Evolutionary conservation across 2,113 vertebrate species (phyloP), one percentile per base, ranked within the genome.

Genomic region (Tachysurus fulvidraco): DNA sequence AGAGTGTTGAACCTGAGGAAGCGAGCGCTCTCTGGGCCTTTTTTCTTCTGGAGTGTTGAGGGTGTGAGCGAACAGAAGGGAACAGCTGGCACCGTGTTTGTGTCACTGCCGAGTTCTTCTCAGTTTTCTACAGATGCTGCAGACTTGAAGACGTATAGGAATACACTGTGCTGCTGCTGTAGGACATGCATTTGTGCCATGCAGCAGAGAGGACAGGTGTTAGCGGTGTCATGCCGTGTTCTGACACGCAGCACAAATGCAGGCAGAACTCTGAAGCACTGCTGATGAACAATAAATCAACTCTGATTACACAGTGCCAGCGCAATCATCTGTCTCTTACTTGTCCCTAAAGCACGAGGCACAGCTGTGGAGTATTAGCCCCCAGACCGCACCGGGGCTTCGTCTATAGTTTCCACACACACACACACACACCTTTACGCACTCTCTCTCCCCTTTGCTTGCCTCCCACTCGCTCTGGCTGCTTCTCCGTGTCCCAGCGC

Each of bases 221-320:
- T 96, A 93, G 95, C 94, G 95, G 96, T 94, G 96, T 96, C 88
- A 90, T 36, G 94, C 95, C 94, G 95, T 96, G 97, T 96, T 36
- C 36, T 96, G 97, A 96, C 96, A 95, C 95, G 95, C 96, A 96
- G 97, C 96, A 97, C 97, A 97, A 97, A 97, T 96, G 97, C 96
- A 94, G 95, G 95, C 95, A 96, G 94, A 96, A 95, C 96, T 57
- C 84, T 98, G 98, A 98, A 97, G 96, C 96, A 96, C 96, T 95
- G 94, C 97, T 98, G 98, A 99, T 98, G 98, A 99, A 98, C 97
- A 97, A 99, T 99, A 98, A 98, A 99, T 99, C 97, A 98, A 97
- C 96, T 98, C 97, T 98, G 98, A 99, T 98, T 99, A 98, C 96
- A 98, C 97, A 99, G 96, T 98, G 97, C 98, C 97, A 97, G 93